These are phyloP conservation scores for Anarrhichthys ocellatus DNA, from an alignment of 2,113 vertebrate species.

Conservation along the genomic window DNA sequence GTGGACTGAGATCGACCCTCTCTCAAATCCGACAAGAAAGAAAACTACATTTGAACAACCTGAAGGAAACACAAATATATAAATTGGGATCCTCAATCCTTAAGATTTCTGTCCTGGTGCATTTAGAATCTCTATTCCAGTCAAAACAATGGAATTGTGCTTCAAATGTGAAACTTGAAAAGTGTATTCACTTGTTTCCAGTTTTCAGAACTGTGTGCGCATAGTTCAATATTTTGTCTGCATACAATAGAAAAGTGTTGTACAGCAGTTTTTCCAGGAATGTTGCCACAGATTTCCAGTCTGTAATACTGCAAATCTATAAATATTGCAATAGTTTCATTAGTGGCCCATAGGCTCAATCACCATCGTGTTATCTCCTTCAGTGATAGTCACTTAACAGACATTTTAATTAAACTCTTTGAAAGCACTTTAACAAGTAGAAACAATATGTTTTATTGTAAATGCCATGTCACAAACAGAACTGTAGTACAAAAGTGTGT, in stretches of 20 bases:
- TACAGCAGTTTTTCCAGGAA: too few species aligned
- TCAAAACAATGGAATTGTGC: neutral
- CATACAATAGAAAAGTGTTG: too few species aligned
- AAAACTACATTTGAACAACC: neutral
- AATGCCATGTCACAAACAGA: neutral
- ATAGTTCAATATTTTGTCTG: too few species aligned
- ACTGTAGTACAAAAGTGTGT: constrained; percentile 13
- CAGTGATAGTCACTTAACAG: neutral
- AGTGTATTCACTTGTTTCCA: too few species aligned
- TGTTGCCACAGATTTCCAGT: too few species aligned
- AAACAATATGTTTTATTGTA: constrained; percentile 28
- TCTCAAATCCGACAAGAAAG: neutral
- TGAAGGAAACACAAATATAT: neutral
- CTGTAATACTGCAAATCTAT: too few species aligned
- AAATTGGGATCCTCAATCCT: too few species aligned
- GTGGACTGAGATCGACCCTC: neutral
- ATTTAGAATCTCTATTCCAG: too few species aligned
- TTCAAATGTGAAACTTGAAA: too few species aligned
- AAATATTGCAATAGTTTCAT: neutral
- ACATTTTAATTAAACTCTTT: neutral
- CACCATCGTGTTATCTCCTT: neutral
- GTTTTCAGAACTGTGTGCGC: too few species aligned
- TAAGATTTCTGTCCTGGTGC: too few species aligned
- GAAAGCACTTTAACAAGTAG: neutral
- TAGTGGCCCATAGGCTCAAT: neutral